phyloP scores from a whole-genome alignment of 2,113 vertebrate species.

The Ptychochromis oligacanthus region DNA sequence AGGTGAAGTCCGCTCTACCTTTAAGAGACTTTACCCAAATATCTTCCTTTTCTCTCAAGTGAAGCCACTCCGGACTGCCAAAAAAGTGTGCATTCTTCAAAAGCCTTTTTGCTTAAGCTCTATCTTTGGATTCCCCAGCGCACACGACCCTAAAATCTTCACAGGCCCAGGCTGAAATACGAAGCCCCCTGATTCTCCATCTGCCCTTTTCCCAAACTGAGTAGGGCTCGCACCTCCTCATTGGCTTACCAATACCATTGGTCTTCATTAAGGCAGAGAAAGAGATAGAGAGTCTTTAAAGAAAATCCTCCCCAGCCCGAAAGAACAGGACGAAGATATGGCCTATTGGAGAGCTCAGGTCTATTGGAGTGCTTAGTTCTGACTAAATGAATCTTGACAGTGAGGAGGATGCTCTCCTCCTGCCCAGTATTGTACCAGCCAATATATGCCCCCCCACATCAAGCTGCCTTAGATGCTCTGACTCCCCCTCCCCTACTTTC shows the following conservation, averaged over 20 bases:
- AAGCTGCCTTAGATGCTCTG: slow-evolving; percentile 49
- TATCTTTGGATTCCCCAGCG: slow-evolving; percentile 55
- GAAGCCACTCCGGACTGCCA: slow-evolving; percentile 24
- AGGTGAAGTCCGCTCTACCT: slow-evolving; percentile 59
- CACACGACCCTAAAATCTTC: slow-evolving; percentile 64
- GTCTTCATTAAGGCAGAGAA: slow-evolving; percentile 74
- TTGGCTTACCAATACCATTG: slow-evolving; percentile 57
- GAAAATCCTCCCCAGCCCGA: slow-evolving; percentile 61
- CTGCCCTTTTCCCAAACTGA: slow-evolving; percentile 24
- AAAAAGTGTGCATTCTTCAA: slow-evolving; percentile 43
- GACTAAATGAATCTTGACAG: slow-evolving; percentile 84
- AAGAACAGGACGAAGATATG: slow-evolving; percentile 73
- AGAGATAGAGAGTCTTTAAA: slow-evolving; percentile 67
- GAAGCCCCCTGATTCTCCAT: slow-evolving; percentile 42
- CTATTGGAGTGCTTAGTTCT: slow-evolving; percentile 79
- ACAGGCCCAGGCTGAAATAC: slow-evolving; percentile 48
- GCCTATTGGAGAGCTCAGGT: slow-evolving; percentile 74
- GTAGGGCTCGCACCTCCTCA: slow-evolving; percentile 40
- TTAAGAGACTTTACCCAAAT: slow-evolving; percentile 58
- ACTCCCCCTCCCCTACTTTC: slow-evolving; percentile 40
- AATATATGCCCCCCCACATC: slow-evolving; percentile 29
- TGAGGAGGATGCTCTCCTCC: slow-evolving; percentile 77
- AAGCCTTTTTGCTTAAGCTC: slow-evolving; percentile 47
- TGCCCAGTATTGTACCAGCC: slow-evolving; percentile 71
- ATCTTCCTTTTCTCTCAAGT: slow-evolving; percentile 51